Percentiles rank a stretch among this genome's conserved stretches.
Evolutionary conservation across 1,140 invertebrate genomes (phyloP).

Genomic region (Macrosteles quadrilineatus): DNA sequence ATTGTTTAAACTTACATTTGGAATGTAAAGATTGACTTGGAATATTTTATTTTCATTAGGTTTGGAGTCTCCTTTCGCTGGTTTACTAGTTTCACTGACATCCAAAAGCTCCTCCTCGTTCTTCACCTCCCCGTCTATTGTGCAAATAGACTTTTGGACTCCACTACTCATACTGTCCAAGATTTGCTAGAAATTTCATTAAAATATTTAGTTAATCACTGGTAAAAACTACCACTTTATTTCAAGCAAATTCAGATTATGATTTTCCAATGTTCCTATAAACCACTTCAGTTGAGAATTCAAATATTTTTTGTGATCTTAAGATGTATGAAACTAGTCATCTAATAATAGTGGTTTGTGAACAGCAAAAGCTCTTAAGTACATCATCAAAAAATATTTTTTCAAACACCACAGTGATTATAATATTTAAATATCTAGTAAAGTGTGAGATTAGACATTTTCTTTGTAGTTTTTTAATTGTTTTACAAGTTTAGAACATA

Average conservation of each 20-base stretch:
- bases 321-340: too few species aligned
- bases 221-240: not conserved
- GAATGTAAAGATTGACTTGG: slow-evolving; percentile 60
- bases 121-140: slow-evolving; percentile 63
- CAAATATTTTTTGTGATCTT: too few species aligned
- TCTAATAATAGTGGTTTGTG: too few species aligned
- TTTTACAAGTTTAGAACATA: too few species aligned
- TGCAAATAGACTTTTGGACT: slow-evolving; percentile 60
- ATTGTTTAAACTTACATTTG: slow-evolving; percentile 70
- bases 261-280: too few species aligned
- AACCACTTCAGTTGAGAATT: too few species aligned
- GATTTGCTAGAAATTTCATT: slow-evolving; percentile 53
- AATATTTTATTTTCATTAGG: slow-evolving; percentile 47
- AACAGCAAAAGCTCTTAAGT: too few species aligned
- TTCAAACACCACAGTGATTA: too few species aligned
- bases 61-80: slow-evolving; percentile 44
- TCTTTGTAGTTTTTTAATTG: too few species aligned
- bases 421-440: too few species aligned
- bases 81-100: slow-evolving; percentile 57
- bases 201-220: not conserved
- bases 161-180: slow-evolving; percentile 57
- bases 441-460: too few species aligned
- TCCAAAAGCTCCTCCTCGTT: slow-evolving; percentile 57
- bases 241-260: not conserved
- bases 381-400: too few species aligned